Evolutionary conservation across 2,113 vertebrate genomes (phyloP), one percentile per base, ranked within the genome.

Genomic region (Morone chrysops): DNA sequence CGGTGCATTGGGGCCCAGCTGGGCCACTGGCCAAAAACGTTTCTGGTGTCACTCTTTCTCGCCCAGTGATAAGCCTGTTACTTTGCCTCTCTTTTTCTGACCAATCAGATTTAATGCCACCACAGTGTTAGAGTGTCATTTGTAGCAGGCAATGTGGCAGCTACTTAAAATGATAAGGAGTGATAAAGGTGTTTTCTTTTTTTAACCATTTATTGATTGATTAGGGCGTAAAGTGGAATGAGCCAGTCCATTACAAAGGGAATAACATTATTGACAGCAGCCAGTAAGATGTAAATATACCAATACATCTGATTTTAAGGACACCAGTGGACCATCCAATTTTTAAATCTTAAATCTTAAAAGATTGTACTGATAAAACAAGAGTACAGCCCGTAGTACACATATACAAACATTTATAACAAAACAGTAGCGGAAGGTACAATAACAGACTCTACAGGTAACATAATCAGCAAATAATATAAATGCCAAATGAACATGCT

Each of bases 141-240:
- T 60, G 41, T n/a, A 25, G n/a, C 77, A 62, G 54, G 45, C 60
- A n/a, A 47, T 6, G 40, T 48, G 59, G 53, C 62, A 60, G 20
- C 65, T 31, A 54, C 61, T 77, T 77, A 43, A 76, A 80, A 72
- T 40, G 31, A 66, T 70, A 51, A 73, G 70, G 20, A 20, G 40
- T 1, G 2, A 63, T 79, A 60, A 82, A 73, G 62, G 45, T 65
- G 67, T 66, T 43, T 11, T 25, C 77, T 70, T 43, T 11, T 25
- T 80, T 70, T 11, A 68, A 50, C n/a, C n/a, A 2, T 22, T 77
- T 50, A 57, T 85, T 20, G 45, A 82, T 75, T 68, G 73, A 78
- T 68, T 47, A 5, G 16, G 2, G 4, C 48, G 56, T 57, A 50
- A 74, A 78, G 65, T 45, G 22, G 18, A 75, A 59, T 18, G 47